A percentile compares a stretch with the other conserved stretches of the same genome.
phyloP scores from a whole-genome alignment of 2,888 invertebrate genomes.

The Gymnocheta viridis region DNA sequence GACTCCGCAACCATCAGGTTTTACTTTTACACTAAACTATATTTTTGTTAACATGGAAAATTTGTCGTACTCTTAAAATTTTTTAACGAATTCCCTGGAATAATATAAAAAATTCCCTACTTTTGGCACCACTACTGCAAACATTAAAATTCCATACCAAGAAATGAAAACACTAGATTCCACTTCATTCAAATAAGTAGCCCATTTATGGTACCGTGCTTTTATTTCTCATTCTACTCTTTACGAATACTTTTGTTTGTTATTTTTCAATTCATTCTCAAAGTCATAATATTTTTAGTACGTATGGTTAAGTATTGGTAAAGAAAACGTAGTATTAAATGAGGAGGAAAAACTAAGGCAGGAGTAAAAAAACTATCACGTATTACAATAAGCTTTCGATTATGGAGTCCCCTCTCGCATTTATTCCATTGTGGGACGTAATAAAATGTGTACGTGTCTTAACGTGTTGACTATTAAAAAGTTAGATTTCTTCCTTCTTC shows the following conservation, averaged over 20 bases:
- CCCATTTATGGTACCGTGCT: constrained; percentile 9
- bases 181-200: constrained; percentile 47
- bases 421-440: constrained; percentile 52
- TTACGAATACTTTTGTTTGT: background rate
- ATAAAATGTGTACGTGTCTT: constrained; percentile 66
- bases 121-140: no score
- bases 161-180: constrained; percentile 49
- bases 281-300: constrained; percentile 12
- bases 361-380: constrained; percentile 70
- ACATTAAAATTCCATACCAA: constrained; percentile 24
- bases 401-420: constrained; percentile 71
- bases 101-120: no score
- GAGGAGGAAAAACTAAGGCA: constrained; percentile 7
- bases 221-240: background rate
- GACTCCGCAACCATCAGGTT: no score
- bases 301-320: background rate
- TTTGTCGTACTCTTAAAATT: no score
- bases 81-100: no score
- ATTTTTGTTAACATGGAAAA: no score
- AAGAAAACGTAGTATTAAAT: constrained; percentile 17
- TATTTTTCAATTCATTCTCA: constrained; percentile 28
- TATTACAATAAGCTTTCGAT: constrained; percentile 72
- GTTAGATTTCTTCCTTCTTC: constrained; percentile 32
- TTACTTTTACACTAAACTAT: no score
- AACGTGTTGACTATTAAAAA: constrained; percentile 66